Conservation (phyloP, 1,140 invertebrate species). For the Panagrolaimus sp. region DNA sequence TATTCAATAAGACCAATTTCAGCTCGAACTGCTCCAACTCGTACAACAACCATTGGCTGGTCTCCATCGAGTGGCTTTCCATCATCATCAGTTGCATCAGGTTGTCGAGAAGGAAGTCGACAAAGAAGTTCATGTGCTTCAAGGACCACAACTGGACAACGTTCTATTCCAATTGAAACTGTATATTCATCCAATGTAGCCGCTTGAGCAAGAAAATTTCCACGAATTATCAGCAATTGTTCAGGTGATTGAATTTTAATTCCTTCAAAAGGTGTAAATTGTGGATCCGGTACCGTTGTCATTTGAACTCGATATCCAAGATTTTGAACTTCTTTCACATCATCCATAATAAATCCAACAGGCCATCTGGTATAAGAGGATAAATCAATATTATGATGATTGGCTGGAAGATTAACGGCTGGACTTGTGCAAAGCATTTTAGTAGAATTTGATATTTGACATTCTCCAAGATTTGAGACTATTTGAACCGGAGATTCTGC, state of each 20-base stretch:
- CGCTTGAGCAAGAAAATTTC: slow-evolving; percentile 56
- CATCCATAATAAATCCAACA: slow-evolving; percentile 85
- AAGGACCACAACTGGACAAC: slow-evolving; percentile 87
- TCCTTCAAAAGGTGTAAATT: slow-evolving; percentile 78
- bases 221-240: slow-evolving; percentile 87
- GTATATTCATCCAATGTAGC: slow-evolving; percentile 48
- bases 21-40: slow-evolving; percentile 79
- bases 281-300: slow-evolving; percentile 84
- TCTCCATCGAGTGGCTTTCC: slow-evolving; percentile 73
- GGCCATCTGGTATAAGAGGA: slow-evolving; percentile 38
- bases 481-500: slow-evolving; percentile 34
- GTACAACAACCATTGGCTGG: slow-evolving; percentile 76
- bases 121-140: slow-evolving; percentile 60
- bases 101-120: slow-evolving; percentile 68
- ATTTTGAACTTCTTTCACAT: slow-evolving; percentile 79
- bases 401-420: slow-evolving; percentile 66
- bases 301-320: slow-evolving; percentile 76
- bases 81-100: slow-evolving; percentile 74
- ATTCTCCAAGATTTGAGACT: slow-evolving; percentile 61
- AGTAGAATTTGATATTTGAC: slow-evolving; percentile 76
- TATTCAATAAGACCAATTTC: slow-evolving; percentile 79
- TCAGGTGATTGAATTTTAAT: slow-evolving; percentile 73
- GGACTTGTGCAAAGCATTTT: slow-evolving; percentile 93
- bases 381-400: slow-evolving; percentile 18
- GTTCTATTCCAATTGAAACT: slow-evolving; percentile 81